Evolutionary conservation across 2,797 vertebrate genomes (phyloP), one percentile per base, ranked within the genome.

Genomic region (Moxostoma hubbsi): DNA sequence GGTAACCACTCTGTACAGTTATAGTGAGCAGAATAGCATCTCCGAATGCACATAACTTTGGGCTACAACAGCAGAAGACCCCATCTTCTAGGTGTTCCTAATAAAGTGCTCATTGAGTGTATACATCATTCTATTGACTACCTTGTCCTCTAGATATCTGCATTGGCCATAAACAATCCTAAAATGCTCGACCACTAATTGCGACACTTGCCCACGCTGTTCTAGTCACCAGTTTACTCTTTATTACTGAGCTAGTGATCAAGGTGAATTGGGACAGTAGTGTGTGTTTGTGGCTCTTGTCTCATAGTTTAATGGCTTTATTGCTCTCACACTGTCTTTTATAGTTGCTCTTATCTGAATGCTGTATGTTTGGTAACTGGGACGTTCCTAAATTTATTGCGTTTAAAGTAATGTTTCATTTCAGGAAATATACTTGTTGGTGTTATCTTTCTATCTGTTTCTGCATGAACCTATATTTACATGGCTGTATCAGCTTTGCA

Each of bases 281-380:
- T 62, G 12, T 45, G 51, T 36, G 36, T 36, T 8, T 45, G 54
- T n/a, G 54, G 61, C 46, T 64, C 46, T 64, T 12, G 61, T 63
- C 61, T 68, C 12, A 12, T 9, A 7, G 9, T 45, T 69, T 61
- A 61, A 68, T 61, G 16, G 64, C 67, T 68, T 36, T 61, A 61
- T 69, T 50, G 24, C 16, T 54, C 59, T 51, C n/a, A 13, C 47
- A 16, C 59, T 57, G 15, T 69, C 46, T 16, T 69, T 69, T 73
- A 77, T 51, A 54, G 49, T 43, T 53, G 24, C 66, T 62, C 47
- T 77, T 77, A 77, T 53, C n/a, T 62, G 66, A 67, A 58, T 76
- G 74, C 43, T 57, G 53, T 12, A 50, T 76, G 53, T 76, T 67
- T 55, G 51, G 61, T 66, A 53, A 51, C 57, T 54, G 49, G 47